Conservation (phyloP, 1,140 invertebrate genomes). For the Hylyphantes graminicola region DNA sequence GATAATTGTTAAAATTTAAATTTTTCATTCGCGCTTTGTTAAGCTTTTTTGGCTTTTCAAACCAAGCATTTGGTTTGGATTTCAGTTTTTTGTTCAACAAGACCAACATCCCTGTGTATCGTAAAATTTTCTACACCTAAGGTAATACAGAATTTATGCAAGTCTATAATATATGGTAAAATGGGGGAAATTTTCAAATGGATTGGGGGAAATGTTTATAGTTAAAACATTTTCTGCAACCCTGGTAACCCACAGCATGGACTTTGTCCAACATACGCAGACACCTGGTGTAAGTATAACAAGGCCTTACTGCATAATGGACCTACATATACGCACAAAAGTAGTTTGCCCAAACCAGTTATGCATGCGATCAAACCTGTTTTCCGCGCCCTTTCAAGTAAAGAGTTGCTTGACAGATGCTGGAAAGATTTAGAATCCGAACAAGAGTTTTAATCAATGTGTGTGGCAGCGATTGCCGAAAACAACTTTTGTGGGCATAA, state of each 20-base stretch:
- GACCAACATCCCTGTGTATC: too few relatives aligned
- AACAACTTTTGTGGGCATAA: background rate
- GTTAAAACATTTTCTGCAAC: too few relatives aligned
- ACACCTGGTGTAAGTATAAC: background rate
- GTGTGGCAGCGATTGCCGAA: constrained; percentile 4
- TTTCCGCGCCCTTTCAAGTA: background rate
- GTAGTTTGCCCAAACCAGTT: background rate
- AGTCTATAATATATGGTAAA: too few relatives aligned
- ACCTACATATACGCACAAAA: constrained; percentile 5
- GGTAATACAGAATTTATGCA: too few relatives aligned
- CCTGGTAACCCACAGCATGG: constrained; percentile 29
- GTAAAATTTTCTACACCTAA: too few relatives aligned
- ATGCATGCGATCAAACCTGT: background rate
- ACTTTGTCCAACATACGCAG: background rate
- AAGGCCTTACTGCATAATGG: background rate
- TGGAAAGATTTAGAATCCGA: background rate
- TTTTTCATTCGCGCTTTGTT: too few relatives aligned
- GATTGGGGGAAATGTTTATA: too few relatives aligned
- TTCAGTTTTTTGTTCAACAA: too few relatives aligned
- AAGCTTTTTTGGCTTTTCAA: too few relatives aligned
- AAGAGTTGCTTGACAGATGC: constrained; percentile 20
- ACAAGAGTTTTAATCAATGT: background rate
- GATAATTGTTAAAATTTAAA: too few relatives aligned
- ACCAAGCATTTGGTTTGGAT: too few relatives aligned
- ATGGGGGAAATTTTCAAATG: too few relatives aligned